phyloP scores from a whole-genome alignment of 2,888 invertebrate species.

The Temnothorax unifasciatus region DNA sequence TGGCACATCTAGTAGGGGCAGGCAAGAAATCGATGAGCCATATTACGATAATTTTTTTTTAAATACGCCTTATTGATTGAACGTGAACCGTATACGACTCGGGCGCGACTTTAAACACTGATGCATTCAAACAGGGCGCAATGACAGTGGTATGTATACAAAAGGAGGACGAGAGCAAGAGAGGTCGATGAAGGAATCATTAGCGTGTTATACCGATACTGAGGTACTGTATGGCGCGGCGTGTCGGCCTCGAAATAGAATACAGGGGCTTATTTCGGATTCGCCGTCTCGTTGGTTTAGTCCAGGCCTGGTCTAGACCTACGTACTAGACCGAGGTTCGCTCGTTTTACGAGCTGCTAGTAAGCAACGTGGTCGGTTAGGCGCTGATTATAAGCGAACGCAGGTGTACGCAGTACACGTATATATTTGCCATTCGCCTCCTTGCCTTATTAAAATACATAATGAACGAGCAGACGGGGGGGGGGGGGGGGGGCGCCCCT shows the following conservation, averaged over 20 bases:
- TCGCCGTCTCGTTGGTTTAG: constrained; percentile 81
- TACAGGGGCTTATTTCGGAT: constrained; percentile 83
- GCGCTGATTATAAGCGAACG: constrained; percentile 65
- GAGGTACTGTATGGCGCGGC: constrained; percentile 75
- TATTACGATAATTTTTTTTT: not conserved
- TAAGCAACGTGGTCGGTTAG: constrained; percentile 68
- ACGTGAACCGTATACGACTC: not conserved
- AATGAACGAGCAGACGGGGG: constrained; percentile 55
- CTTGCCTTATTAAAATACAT: constrained; percentile 69
- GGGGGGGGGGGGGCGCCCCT: not conserved
- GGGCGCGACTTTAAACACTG: constrained; percentile 14
- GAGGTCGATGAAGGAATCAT: constrained; percentile 68
- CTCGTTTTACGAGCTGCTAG: constrained; percentile 78
- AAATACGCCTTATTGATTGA: constrained; percentile 12
- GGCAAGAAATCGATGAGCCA: not conserved
- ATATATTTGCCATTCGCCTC: constrained; percentile 61
- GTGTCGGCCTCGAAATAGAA: constrained; percentile 81
- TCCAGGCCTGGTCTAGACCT: constrained; percentile 83
- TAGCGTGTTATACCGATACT: constrained; percentile 68
- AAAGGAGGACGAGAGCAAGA: constrained; percentile 39
- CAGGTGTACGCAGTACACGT: constrained; percentile 68
- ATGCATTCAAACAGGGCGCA: constrained; percentile 6
- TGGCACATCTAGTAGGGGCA: not conserved
- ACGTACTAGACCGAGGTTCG: constrained; percentile 80
- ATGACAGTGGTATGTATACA: constrained; percentile 24